A percentile compares a stretch with the other conserved stretches of the same genome.
phyloP scores from a whole-genome alignment of 1,140 invertebrate genomes.

The Kradibia gibbosae region DNA sequence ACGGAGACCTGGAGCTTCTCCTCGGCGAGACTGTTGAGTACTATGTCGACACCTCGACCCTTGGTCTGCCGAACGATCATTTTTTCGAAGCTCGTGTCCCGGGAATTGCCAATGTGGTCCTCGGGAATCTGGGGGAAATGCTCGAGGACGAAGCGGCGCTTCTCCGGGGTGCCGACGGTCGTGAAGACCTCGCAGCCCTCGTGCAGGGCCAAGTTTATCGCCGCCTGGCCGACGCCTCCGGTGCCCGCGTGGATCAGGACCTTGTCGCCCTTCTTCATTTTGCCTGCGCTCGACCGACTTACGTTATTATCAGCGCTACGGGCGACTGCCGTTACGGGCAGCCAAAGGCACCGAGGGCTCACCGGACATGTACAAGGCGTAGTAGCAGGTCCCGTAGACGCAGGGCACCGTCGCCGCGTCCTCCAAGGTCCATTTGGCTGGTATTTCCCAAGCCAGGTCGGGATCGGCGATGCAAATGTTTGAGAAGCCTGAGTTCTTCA shows the following conservation, averaged over 20 bases:
- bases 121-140: conserved; percentile 79
- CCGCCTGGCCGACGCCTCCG: conserved; percentile 86
- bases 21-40: conserved; percentile 85
- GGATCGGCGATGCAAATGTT: conserved; percentile 74
- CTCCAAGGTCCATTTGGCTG: conserved; percentile 86
- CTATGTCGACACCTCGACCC: conserved; percentile 82
- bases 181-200: conserved; percentile 80
- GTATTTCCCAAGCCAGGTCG: conserved; percentile 83
- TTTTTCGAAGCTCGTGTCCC: conserved; percentile 81
- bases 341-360: no score
- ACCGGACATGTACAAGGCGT: conserved; percentile 78
- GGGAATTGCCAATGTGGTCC: conserved; percentile 81
- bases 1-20: conserved; percentile 85
- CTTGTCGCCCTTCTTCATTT: conserved; percentile 76
- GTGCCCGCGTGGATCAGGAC: conserved; percentile 83
- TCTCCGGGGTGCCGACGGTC: conserved; percentile 81
- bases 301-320: no score
- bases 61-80: conserved; percentile 77
- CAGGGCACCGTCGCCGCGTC: conserved; percentile 92
- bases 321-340: no score
- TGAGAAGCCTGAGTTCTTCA: conserved; percentile 68
- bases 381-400: conserved; percentile 88
- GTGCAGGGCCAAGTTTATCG: conserved; percentile 80
- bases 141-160: conserved; percentile 78
- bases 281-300: no score